phyloP scores from a whole-genome alignment of 2,797 vertebrate species.

The Ctenopoma multispine region DNA sequence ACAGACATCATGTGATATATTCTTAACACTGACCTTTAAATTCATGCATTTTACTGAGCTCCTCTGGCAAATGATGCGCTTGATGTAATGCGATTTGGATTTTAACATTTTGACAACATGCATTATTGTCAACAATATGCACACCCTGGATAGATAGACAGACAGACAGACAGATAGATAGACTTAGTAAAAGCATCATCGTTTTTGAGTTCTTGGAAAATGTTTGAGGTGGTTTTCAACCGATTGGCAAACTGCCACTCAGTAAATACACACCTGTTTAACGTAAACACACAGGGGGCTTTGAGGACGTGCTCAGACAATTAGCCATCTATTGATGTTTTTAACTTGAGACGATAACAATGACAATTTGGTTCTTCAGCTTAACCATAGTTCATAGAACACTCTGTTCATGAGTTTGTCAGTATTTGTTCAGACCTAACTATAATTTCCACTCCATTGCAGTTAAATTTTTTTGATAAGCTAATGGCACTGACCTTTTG shows the following conservation, averaged over 20 bases:
- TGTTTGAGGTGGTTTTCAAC: conserved; percentile 1
- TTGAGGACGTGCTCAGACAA: neutral
- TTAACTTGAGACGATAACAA: neutral
- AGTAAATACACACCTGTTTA: conserved; percentile 10
- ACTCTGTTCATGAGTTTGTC: conserved; percentile 9
- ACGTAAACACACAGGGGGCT: neutral
- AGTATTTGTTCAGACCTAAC: conserved; percentile 26
- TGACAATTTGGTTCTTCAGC: neutral
- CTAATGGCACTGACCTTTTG: conserved; percentile 55
- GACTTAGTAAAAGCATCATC: neutral
- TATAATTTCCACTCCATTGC: conserved; percentile 29
- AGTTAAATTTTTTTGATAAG: conserved; percentile 57
- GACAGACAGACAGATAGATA: neutral
- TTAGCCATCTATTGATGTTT: conserved; percentile 9
- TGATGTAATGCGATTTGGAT: conserved; percentile 27
- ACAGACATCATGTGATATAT: conserved; percentile 72
- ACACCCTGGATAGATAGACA: too few relatives aligned
- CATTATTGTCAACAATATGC: neutral
- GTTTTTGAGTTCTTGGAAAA: conserved; percentile 25
- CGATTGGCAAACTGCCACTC: conserved; percentile 7
- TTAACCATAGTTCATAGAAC: conserved; percentile 8
- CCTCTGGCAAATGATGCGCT: conserved; percentile 36
- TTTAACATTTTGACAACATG: conserved; percentile 6
- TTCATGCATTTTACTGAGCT: conserved; percentile 50
- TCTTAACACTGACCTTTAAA: conserved; percentile 81